Percentiles rank a stretch among this genome's conserved stretches.
Evolutionary conservation across 1,140 invertebrate genomes (phyloP).

Genomic region (honey bee (Apis mellifera)): DNA sequence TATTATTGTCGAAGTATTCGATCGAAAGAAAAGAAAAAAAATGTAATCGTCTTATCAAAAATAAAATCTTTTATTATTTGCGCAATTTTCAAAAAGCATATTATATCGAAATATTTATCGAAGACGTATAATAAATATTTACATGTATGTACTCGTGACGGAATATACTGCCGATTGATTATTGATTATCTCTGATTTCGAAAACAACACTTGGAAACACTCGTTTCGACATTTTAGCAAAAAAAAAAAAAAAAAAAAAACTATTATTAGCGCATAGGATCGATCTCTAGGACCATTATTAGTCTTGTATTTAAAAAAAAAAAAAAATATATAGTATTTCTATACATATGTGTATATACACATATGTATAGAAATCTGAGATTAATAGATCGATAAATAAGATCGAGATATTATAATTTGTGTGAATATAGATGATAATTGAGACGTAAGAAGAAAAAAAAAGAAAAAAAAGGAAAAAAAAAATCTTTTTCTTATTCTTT

Average conservation of each 20-base stretch:
- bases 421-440: background rate
- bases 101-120: too few species aligned
- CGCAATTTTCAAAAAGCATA: too few species aligned
- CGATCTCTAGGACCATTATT: conserved; percentile 36
- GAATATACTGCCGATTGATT: conserved; percentile 50
- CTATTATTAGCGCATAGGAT: conserved; percentile 39
- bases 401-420: conserved; percentile 20
- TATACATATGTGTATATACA: conserved; percentile 5
- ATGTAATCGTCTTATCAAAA: too few species aligned
- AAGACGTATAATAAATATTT: too few species aligned
- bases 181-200: conserved; percentile 33
- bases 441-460: background rate
- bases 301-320: conserved; percentile 1
- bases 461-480: too few species aligned
- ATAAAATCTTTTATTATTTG: too few species aligned
- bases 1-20: too few species aligned
- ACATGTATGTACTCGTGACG: background rate
- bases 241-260: too few species aligned
- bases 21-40: too few species aligned
- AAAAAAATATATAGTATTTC: background rate
- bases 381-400: conserved; percentile 22
- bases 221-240: background rate
- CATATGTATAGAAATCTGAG: conserved; percentile 9
- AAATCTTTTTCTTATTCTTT: background rate
- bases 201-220: background rate